Percentiles rank a stretch among this genome's conserved stretches.
Evolutionary conservation across 2,113 vertebrate genomes (phyloP).

Genomic region (Lontra canadensis): DNA sequence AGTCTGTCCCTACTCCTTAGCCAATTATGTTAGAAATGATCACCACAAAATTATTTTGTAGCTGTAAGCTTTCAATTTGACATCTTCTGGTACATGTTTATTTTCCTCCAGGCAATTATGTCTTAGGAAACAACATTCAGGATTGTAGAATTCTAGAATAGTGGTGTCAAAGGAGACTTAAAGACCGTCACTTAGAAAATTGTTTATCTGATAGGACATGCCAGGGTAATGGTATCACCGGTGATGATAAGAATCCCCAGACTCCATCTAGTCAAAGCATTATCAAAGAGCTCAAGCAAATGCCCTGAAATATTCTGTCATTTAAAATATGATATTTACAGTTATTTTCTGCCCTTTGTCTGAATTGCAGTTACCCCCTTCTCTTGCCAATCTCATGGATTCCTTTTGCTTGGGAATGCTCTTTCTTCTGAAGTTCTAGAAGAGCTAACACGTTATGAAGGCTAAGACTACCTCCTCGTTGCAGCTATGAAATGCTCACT

Average conservation of each 20-base stretch:
- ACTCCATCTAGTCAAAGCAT: background rate
- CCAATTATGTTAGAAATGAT: conserved; percentile 10
- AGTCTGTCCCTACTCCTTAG: background rate
- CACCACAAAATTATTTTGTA: background rate
- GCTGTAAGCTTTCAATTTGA: background rate
- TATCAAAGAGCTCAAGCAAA: background rate
- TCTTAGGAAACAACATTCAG: background rate
- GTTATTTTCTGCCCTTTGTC: background rate
- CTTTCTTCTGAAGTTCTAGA: background rate
- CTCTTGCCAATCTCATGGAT: background rate
- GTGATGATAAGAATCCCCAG: background rate
- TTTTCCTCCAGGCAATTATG: background rate
- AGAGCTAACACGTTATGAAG: background rate
- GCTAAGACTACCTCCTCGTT: background rate
- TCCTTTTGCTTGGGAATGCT: background rate
- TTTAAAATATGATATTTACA: background rate
- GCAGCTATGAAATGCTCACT: background rate
- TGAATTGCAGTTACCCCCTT: background rate
- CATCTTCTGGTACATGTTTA: background rate
- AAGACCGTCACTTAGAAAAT: background rate
- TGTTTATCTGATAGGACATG: background rate
- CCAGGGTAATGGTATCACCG: background rate
- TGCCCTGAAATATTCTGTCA: background rate
- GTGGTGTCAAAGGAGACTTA: background rate
- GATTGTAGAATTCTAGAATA: background rate